Percentiles rank a stretch among this genome's conserved stretches.
These are phyloP conservation scores for Syndactyla subalaris DNA, from an alignment of 2,797 vertebrate genomes.

Conservation along the genomic window DNA sequence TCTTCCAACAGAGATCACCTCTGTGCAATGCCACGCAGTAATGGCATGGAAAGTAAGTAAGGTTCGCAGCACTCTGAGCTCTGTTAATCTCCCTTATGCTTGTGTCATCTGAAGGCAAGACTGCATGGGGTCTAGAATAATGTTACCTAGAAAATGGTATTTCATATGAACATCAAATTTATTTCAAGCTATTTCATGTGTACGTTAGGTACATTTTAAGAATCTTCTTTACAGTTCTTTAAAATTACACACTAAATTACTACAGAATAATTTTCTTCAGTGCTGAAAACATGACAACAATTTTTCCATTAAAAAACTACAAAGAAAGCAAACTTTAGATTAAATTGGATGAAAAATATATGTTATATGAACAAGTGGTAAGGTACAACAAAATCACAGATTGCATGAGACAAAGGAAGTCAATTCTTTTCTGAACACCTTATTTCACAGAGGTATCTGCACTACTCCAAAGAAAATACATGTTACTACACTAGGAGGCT, in stretches of 20 bases:
- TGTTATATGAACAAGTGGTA: background rate
- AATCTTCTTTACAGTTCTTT: background rate
- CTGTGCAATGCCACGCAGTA: background rate
- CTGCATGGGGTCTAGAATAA: background rate
- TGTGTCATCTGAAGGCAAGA: background rate
- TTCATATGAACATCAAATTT: background rate
- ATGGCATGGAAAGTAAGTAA: background rate
- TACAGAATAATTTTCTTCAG: background rate
- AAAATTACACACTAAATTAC: background rate
- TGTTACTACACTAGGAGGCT: background rate
- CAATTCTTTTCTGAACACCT: background rate
- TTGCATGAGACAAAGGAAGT: background rate
- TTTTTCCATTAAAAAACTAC: background rate
- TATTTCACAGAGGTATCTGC: background rate
- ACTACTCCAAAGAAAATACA: background rate
- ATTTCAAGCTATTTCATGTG: background rate
- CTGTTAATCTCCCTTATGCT: background rate
- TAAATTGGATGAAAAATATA: background rate
- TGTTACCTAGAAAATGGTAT: background rate
- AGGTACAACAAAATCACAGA: background rate
- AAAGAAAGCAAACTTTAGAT: background rate
- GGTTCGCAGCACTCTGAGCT: background rate
- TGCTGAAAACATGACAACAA: background rate
- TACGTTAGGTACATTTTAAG: background rate
- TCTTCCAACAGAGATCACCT: background rate